A percentile compares a stretch with the other conserved stretches of the same genome.
Evolutionary conservation across 2,113 vertebrate species (phyloP).

Genomic region (Pseudorasbora parva): DNA sequence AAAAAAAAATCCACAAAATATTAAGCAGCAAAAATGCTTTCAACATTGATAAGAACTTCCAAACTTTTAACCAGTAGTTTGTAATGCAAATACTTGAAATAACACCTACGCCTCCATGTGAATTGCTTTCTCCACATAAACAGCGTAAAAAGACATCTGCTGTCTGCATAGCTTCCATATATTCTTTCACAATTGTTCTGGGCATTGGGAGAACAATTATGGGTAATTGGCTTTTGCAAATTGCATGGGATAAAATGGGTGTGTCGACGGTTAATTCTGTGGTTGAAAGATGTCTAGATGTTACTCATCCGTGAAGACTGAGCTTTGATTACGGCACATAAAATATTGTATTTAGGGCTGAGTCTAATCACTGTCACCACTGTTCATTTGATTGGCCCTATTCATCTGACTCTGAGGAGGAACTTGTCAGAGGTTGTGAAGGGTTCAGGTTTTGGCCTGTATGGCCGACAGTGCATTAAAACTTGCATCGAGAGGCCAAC

Average conservation of each 20-base stretch:
- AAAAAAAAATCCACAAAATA: no score
- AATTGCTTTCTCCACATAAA: no score
- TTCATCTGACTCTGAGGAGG: background rate
- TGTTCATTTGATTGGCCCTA: conserved; percentile 16
- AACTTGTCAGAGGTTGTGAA: conserved; percentile 19
- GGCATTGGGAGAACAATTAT: background rate
- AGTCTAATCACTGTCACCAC: conserved; percentile 29
- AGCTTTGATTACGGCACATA: conserved; percentile 2
- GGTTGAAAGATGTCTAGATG: background rate
- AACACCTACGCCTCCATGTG: background rate
- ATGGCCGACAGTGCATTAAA: conserved; percentile 54
- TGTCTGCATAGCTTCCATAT: background rate
- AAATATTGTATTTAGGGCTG: background rate
- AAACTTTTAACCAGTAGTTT: background rate
- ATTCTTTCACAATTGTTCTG: background rate
- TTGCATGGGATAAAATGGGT: background rate
- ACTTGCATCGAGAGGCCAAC: conserved; percentile 56
- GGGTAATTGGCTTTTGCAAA: background rate
- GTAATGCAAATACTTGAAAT: background rate
- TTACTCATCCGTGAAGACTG: background rate
- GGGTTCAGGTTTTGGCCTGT: conserved; percentile 30
- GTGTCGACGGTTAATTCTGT: background rate
- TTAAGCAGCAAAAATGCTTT: no score
- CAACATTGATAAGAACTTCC: background rate
- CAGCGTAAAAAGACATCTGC: background rate